These are phyloP conservation scores for Turdus rufiventris DNA, from an alignment of 2,113 vertebrate species.

Conservation along the genomic window DNA sequence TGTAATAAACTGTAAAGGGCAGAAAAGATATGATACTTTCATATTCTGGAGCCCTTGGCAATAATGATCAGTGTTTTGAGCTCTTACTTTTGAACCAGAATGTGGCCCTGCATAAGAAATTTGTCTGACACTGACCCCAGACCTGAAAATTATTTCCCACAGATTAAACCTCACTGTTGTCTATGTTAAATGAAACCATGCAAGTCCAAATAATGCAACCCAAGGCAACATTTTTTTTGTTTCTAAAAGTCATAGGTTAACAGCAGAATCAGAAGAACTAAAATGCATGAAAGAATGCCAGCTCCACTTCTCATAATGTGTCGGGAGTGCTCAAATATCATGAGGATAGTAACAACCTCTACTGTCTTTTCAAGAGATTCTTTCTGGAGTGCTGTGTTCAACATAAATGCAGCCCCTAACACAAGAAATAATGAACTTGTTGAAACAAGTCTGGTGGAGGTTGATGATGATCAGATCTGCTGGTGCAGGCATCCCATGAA, in stretches of 20 bases:
- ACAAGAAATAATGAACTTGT: not conserved
- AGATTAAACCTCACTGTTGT: not conserved
- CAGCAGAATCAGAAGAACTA: not conserved
- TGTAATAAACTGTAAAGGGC: not conserved
- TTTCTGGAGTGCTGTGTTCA: not conserved
- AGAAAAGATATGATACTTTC: not conserved
- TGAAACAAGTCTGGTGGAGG: not conserved
- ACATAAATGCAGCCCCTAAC: accelerated
- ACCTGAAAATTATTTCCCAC: not conserved
- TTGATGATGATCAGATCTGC: not conserved
- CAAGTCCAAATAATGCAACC: not conserved
- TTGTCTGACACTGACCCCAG: not conserved
- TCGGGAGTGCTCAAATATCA: not conserved
- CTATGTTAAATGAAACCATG: not conserved
- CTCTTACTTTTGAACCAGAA: not conserved
- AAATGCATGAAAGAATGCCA: not conserved
- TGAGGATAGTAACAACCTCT: not conserved
- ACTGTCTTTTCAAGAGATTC: not conserved
- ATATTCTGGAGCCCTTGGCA: not conserved
- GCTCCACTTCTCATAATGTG: not conserved
- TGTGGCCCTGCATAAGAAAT: not conserved
- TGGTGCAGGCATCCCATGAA: not conserved
- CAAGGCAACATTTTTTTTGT: not conserved
- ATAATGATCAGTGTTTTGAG: not conserved
- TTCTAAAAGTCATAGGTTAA: not conserved